Conservation (phyloP, 2,888 invertebrate species). For the Drosophila tripunctata region DNA sequence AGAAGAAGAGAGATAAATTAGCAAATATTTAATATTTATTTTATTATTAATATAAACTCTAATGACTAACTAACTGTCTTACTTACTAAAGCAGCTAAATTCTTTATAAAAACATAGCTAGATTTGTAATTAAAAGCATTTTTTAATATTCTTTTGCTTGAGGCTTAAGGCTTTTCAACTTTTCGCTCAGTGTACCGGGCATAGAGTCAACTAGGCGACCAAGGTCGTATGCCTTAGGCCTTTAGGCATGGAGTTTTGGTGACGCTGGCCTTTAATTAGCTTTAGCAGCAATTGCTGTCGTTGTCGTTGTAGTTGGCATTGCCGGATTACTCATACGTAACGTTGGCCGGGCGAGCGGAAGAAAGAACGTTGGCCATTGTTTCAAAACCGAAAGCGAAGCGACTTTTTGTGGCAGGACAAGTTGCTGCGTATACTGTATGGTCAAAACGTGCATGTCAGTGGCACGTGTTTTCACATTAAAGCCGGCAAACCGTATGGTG, state of each 20-base stretch:
- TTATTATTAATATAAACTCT: too few relatives aligned
- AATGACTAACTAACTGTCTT: too few relatives aligned
- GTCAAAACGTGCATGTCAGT: constrained; percentile 67
- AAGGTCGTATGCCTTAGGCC: constrained; percentile 50
- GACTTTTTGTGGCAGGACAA: constrained; percentile 12
- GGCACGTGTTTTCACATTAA: constrained; percentile 50
- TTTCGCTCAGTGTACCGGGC: not conserved
- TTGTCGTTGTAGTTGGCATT: constrained; percentile 6
- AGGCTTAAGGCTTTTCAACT: too few relatives aligned
- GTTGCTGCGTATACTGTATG: constrained; percentile 35
- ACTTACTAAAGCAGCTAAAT: too few relatives aligned
- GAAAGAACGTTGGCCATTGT: constrained; percentile 41
- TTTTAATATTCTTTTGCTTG: too few relatives aligned
- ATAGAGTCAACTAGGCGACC: constrained; percentile 45
- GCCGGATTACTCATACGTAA: constrained; percentile 70
- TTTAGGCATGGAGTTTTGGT: constrained; percentile 59
- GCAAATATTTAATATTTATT: too few relatives aligned
- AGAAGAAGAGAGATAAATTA: too few relatives aligned
- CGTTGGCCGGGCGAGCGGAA: constrained; percentile 31
- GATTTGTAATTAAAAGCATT: too few relatives aligned
- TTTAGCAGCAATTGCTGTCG: constrained; percentile 34
- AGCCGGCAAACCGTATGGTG: constrained; percentile 23
- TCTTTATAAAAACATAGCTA: too few relatives aligned
- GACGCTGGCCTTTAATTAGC: constrained; percentile 72
- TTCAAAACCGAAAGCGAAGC: constrained; percentile 39